Evolutionary conservation across 2,113 vertebrate genomes (phyloP).

Genomic region (Murina feae): DNA sequence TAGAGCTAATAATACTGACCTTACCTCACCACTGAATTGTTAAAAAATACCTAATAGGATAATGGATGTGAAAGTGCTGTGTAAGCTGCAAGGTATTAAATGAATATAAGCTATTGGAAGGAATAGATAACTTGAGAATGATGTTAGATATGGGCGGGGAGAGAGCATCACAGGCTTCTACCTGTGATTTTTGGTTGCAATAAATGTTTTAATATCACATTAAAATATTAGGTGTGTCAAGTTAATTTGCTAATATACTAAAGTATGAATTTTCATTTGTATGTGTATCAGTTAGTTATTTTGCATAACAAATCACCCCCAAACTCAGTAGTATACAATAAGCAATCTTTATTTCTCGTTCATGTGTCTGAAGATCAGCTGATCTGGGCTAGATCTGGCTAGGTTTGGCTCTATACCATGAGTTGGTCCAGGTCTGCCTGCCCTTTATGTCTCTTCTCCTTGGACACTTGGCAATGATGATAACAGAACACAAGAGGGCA

Average conservation of each 20-base stretch:
- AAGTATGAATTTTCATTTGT: slow-evolving; percentile 19
- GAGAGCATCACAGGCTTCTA: neutral
- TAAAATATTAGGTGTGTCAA: neutral
- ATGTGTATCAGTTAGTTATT: neutral
- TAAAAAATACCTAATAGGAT: neutral
- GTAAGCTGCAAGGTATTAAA: neutral
- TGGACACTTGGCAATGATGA: neutral
- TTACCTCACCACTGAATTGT: neutral
- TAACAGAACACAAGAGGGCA: neutral
- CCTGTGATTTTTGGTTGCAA: neutral
- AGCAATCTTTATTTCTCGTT: neutral
- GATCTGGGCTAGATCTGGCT: neutral
- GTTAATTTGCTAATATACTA: neutral
- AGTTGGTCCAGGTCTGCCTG: neutral
- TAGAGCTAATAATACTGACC: neutral
- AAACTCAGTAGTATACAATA: neutral
- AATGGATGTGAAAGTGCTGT: neutral
- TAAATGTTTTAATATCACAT: neutral
- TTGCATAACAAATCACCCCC: neutral
- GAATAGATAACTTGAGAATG: slow-evolving; percentile 16
- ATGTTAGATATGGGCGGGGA: neutral
- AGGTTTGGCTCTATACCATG: neutral
- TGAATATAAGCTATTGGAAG: slow-evolving; percentile 13
- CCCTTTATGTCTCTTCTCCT: neutral
- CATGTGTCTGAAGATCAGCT: neutral